Conservation (phyloP, 2,888 invertebrate genomes). For the Eilema caniola region DNA sequence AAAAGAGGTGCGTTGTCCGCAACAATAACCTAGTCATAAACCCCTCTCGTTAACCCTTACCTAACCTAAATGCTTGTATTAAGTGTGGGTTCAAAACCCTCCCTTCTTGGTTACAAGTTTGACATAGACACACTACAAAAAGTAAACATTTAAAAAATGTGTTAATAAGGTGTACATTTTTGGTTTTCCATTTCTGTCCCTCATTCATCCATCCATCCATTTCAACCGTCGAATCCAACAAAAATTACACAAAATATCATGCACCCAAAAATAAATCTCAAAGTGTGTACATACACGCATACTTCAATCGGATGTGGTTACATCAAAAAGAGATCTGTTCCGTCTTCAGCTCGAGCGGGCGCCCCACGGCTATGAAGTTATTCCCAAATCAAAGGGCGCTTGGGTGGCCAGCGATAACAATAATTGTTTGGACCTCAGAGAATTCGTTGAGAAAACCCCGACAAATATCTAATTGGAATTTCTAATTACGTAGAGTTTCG, state of each 20-base stretch:
- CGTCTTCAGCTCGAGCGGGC: constrained; percentile 52
- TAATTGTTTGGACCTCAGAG: constrained; percentile 77
- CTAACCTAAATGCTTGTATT: not conserved
- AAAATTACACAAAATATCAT: not conserved
- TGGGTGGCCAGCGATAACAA: constrained; percentile 80
- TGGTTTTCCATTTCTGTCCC: no score
- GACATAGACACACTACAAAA: no score
- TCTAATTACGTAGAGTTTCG: constrained; percentile 76
- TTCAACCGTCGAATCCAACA: no score
- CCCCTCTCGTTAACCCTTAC: no score
- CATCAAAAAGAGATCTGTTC: constrained; percentile 80
- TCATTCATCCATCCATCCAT: no score
- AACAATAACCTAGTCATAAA: no score
- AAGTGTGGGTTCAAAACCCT: not conserved
- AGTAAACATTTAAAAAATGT: no score
- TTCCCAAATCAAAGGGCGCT: constrained; percentile 64
- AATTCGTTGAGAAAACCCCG: constrained; percentile 70
- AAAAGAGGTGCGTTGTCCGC: no score
- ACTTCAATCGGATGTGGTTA: constrained; percentile 76
- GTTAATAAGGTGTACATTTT: no score
- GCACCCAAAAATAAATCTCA: constrained; percentile 16
- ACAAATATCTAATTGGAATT: constrained; percentile 85
- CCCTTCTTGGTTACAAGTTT: not conserved
- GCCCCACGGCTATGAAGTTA: constrained; percentile 68
- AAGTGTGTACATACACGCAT: constrained; percentile 32